Conservation (phyloP, 2,113 vertebrate genomes). For the Kryptolebias marmoratus region DNA sequence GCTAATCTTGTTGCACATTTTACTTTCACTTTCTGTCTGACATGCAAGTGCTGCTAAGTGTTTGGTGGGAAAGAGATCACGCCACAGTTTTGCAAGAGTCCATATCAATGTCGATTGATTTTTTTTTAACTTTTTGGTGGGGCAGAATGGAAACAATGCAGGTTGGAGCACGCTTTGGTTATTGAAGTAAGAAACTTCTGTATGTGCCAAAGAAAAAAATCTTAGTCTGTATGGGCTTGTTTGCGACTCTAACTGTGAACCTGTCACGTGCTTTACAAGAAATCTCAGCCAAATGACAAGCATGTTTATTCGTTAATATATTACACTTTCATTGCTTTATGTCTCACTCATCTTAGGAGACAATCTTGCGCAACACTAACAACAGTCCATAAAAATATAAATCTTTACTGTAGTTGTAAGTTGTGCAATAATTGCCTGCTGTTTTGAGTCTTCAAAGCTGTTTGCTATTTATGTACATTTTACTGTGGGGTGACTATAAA, state of each 20-base stretch:
- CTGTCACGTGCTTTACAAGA: conserved; percentile 61
- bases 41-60: not conserved
- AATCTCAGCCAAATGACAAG: not conserved
- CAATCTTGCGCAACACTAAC: conserved; percentile 10
- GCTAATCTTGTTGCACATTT: not conserved
- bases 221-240: not conserved
- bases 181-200: not conserved
- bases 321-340: not conserved
- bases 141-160: not conserved
- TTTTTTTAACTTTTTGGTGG: not conserved
- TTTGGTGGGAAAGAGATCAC: not conserved
- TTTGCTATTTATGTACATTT: not conserved
- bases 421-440: not conserved
- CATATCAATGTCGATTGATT: not conserved
- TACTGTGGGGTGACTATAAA: not conserved
- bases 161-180: conserved; percentile 27
- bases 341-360: not conserved
- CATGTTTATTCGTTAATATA: not conserved
- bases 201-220: not conserved
- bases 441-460: not conserved
- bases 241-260: not conserved
- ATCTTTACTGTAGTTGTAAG: not conserved
- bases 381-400: not conserved
- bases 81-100: not conserved
- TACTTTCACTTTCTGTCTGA: conserved; percentile 57